These are phyloP conservation scores for Bos javanicus DNA, from an alignment of 2,113 vertebrate species.

Conservation along the genomic window DNA sequence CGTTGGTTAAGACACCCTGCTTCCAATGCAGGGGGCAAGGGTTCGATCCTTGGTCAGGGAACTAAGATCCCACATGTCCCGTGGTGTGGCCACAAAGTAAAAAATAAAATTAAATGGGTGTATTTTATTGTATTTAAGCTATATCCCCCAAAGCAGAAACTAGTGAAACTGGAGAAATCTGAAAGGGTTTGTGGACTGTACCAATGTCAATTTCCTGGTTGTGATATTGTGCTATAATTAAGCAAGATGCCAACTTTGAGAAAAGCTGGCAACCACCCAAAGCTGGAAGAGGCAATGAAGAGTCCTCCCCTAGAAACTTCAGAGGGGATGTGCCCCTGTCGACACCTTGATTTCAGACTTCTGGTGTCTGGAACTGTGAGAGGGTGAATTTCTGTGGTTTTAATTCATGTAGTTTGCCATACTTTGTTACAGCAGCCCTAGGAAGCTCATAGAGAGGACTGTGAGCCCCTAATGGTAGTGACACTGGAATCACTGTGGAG, in stretches of 20 bases:
- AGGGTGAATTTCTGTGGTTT: no score
- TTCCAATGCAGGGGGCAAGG: not conserved
- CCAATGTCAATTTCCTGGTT: not conserved
- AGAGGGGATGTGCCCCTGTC: not conserved
- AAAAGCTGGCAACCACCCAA: not conserved
- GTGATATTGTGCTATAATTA: not conserved
- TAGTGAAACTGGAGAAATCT: not conserved
- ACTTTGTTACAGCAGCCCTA: not conserved
- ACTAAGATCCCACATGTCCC: not conserved
- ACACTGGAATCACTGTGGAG: not conserved
- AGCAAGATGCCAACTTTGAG: not conserved
- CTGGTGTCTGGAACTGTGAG: not conserved
- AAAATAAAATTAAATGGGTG: not conserved
- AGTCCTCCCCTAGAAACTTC: not conserved
- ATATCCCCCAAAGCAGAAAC: not conserved
- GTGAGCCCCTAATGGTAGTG: not conserved
- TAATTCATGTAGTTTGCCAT: not conserved
- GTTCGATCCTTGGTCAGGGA: not conserved
- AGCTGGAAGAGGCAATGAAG: not conserved
- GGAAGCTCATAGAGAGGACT: not conserved
- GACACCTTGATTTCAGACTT: not conserved
- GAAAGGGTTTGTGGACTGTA: not conserved
- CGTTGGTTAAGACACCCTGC: not conserved
- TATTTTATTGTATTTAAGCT: not conserved
- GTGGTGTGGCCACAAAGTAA: not conserved